Percentiles rank a stretch among this genome's conserved stretches.
Evolutionary conservation across 2,113 vertebrate species (phyloP).

Genomic region (Prietella phreatophila): DNA sequence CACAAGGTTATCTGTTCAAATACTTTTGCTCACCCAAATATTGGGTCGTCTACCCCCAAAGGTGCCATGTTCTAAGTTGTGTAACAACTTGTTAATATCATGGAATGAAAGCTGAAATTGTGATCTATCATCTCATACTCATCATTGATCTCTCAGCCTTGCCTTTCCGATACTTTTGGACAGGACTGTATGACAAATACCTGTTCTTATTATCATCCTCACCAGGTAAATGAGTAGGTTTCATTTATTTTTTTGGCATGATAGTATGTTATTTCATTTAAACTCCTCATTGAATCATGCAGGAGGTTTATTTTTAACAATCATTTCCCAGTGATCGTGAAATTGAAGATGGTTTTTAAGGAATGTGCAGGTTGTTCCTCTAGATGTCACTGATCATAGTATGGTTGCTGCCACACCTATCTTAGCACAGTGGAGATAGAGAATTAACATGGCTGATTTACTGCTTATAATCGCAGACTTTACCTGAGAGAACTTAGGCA

Average conservation of each 20-base stretch:
- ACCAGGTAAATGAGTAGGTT: background rate
- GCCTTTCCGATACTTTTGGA: no score
- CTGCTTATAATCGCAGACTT: background rate
- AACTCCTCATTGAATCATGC: background rate
- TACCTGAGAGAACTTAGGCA: background rate
- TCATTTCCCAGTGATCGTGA: background rate
- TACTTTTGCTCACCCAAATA: no score
- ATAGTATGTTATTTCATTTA: no score
- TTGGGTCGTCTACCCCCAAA: no score
- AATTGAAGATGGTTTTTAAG: background rate
- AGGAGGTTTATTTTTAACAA: background rate
- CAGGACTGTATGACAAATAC: no score
- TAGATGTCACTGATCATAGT: slow-evolving; percentile 43
- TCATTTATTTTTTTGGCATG: background rate
- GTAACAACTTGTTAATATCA: no score
- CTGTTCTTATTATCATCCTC: no score
- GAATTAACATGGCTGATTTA: background rate
- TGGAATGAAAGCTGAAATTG: no score
- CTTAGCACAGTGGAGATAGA: background rate
- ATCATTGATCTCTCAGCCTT: no score
- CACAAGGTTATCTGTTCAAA: no score
- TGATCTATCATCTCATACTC: no score
- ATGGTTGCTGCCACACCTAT: slow-evolving; percentile 32
- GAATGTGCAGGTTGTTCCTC: slow-evolving; percentile 5
- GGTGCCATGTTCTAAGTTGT: no score